Conservation (phyloP, 1,140 invertebrate species). For the Paraescarpia echinospica region DNA sequence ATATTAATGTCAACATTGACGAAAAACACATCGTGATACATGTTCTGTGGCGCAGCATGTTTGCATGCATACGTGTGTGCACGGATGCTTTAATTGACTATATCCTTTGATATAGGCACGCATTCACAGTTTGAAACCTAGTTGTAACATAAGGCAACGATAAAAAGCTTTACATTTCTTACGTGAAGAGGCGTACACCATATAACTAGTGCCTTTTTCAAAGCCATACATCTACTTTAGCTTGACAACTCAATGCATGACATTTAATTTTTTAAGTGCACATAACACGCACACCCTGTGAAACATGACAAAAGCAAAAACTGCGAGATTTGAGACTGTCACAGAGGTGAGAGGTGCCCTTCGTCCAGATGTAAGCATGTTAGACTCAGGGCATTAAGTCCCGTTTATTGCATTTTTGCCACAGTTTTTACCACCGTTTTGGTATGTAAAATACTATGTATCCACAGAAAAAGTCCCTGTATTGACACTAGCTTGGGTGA, state of each 20-base stretch:
- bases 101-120: not conserved
- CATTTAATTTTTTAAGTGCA: not conserved
- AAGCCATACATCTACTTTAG: not conserved
- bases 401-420: not conserved
- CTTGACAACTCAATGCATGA: not conserved
- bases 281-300: not conserved
- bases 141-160: not conserved
- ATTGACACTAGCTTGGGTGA: not conserved
- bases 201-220: not conserved
- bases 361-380: not conserved
- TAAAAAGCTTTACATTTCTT: not conserved
- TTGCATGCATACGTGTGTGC: not conserved
- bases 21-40: not conserved
- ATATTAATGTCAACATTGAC: not conserved
- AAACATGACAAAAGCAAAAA: not conserved
- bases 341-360: not conserved
- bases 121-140: not conserved
- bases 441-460: not conserved
- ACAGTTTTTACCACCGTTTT: not conserved
- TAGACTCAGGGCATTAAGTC: too few relatives aligned
- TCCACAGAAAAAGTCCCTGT: not conserved
- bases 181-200: not conserved
- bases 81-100: not conserved
- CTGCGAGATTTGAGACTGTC: not conserved
- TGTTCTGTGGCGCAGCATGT: not conserved